Percentiles rank a stretch among this genome's conserved stretches.
These are phyloP conservation scores for Erebia aethiops DNA, from an alignment of 2,888 invertebrate species.

Conservation along the genomic window DNA sequence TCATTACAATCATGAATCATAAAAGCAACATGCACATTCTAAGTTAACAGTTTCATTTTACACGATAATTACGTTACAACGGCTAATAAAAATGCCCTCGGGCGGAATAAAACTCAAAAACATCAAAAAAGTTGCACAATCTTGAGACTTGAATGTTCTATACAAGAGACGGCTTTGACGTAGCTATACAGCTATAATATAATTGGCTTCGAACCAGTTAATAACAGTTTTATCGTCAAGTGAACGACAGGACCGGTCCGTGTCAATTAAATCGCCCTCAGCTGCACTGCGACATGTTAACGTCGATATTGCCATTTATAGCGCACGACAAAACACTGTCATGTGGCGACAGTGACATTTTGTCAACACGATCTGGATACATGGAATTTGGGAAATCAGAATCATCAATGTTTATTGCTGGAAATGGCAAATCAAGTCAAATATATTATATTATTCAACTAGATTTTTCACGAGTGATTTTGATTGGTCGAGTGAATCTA, in stretches of 20 bases:
- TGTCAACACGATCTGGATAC: neutral
- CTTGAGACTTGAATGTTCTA: slow-evolving; percentile 18
- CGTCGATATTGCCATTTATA: slow-evolving; percentile 23
- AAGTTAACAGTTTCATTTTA: slow-evolving; percentile 13
- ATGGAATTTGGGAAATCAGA: neutral
- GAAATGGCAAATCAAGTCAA: too few species aligned
- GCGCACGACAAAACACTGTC: slow-evolving; percentile 10
- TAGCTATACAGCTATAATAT: slow-evolving; percentile 18
- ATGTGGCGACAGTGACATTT: slow-evolving; percentile 6
- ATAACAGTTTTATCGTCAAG: slow-evolving; percentile 54
- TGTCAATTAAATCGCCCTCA: slow-evolving; percentile 42
- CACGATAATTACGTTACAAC: slow-evolving; percentile 15
- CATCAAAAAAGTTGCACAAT: slow-evolving; percentile 29
- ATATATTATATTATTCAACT: too few species aligned
- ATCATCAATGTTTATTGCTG: too few species aligned
- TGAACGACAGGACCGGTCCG: slow-evolving; percentile 39
- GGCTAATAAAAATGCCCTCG: slow-evolving; percentile 7
- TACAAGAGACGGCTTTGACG: slow-evolving; percentile 31
- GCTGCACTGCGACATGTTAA: slow-evolving; percentile 38
- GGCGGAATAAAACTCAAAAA: slow-evolving; percentile 23
- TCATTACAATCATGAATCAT: slow-evolving; percentile 18
- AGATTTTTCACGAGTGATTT: too few species aligned
- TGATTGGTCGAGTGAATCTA: too few species aligned
- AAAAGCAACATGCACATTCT: slow-evolving; percentile 9
- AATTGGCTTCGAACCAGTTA: slow-evolving; percentile 47